These are phyloP conservation scores for Ips typographus DNA, from an alignment of 1,140 invertebrate species.

Conservation along the genomic window DNA sequence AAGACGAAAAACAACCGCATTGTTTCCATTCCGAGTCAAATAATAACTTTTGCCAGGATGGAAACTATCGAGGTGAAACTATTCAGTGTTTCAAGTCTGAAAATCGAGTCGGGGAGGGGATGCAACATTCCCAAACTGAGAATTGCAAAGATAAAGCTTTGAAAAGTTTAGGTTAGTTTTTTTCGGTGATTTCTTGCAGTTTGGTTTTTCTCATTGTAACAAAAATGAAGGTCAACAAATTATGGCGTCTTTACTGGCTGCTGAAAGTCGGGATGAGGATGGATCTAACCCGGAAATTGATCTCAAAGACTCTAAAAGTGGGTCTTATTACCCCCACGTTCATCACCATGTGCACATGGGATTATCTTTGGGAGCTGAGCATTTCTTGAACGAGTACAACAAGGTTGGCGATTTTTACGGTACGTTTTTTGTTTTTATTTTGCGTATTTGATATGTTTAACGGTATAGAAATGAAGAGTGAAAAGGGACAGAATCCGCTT, in stretches of 20 bases:
- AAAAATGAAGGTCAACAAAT: constrained; percentile 34
- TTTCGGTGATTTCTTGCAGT: background rate
- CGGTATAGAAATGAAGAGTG: no score
- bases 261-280: constrained; percentile 41
- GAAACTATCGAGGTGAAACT: constrained; percentile 4
- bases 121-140: constrained; percentile 17
- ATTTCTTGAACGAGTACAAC: constrained; percentile 34
- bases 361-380: constrained; percentile 47
- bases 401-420: constrained; percentile 48
- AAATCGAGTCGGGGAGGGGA: background rate
- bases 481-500: no score
- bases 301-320: constrained; percentile 26
- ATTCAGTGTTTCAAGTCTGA: constrained; percentile 13
- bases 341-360: constrained; percentile 46
- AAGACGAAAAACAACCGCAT: constrained; percentile 7
- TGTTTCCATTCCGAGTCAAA: constrained; percentile 7
- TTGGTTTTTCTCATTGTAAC: background rate
- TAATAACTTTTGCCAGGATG: constrained; percentile 2
- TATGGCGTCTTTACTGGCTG: constrained; percentile 40
- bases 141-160: constrained; percentile 16
- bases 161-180: constrained; percentile 12
- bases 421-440: constrained; percentile 17
- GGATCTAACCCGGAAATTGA: constrained; percentile 43
- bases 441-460: no score
- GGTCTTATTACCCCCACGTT: constrained; percentile 15